These are phyloP conservation scores for Choreutis nemorana DNA, from an alignment of 2,888 invertebrate species.

Conservation along the genomic window DNA sequence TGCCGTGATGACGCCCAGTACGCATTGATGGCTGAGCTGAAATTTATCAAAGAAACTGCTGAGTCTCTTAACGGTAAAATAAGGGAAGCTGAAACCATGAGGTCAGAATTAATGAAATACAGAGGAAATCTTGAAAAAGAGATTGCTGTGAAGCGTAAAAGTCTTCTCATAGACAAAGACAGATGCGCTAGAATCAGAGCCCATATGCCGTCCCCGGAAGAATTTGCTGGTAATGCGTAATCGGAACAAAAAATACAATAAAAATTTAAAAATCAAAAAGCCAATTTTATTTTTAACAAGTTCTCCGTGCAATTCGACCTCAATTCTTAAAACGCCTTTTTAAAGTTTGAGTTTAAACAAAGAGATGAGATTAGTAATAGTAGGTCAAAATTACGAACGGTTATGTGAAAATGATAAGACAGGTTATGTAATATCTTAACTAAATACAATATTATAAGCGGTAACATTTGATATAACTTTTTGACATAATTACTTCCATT, in stretches of 20 bases:
- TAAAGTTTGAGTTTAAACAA: too few relatives aligned
- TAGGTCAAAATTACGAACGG: too few relatives aligned
- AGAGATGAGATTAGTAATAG: too few relatives aligned
- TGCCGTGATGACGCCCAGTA: constrained; percentile 85
- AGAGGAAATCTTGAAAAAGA: constrained; percentile 74
- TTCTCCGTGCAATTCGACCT: neutral
- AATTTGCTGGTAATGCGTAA: constrained; percentile 66
- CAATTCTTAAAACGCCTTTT: too few relatives aligned
- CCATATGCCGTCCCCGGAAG: constrained; percentile 73
- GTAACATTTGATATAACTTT: too few relatives aligned
- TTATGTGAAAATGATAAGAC: too few relatives aligned
- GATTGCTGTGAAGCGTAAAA: constrained; percentile 75
- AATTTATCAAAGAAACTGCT: constrained; percentile 57
- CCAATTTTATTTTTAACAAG: neutral
- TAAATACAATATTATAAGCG: too few relatives aligned
- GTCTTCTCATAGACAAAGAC: constrained; percentile 71
- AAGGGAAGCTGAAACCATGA: constrained; percentile 67
- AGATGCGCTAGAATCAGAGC: constrained; percentile 69
- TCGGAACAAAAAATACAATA: neutral
- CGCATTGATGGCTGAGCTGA: constrained; percentile 75
- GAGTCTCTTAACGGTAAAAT: constrained; percentile 67
- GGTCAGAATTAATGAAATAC: constrained; percentile 63
- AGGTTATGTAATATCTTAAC: too few relatives aligned
- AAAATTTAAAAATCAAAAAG: neutral
- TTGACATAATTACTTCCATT: too few relatives aligned